Evolutionary conservation across 2,888 invertebrate species (phyloP), one percentile per base, ranked within the genome.

Genomic region (Vanessa cardui): DNA sequence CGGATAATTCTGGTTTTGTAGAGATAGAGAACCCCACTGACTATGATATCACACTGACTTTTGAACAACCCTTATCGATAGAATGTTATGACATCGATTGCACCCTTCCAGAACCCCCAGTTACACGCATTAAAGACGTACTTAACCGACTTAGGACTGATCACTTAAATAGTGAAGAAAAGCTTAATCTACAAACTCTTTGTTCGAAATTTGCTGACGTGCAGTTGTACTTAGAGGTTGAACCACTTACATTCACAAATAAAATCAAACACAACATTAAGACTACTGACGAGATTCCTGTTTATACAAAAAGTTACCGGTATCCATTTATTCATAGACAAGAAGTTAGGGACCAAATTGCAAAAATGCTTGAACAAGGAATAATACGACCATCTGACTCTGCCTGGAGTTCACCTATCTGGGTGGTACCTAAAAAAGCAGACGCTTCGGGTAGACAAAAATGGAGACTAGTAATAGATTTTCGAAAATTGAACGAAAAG

Each of bases 401-500:
- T 8, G 82, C 82, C 2, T 83, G 80, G 78, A 67, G 67, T 26
- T 67, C 63, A 39, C 67, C 67, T 0, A 62, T 67, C 8, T 67
- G 67, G 68, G 52, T 69, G 1, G 68, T 69, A 4, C 62, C 68
- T 0, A 69, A 69, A 18, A 65, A 69, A 39, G 16, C 7, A 0
- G 65, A 65, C 73, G 73, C 44, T 68, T 77, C 56, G 66, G 76
- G 6, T 54, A 77, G 7, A 75, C 73, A 45, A 8, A 69, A 69
- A 65, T 65, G 64, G 62, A 45, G 65, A 12, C 18, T 61, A 0
- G 64, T 61, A 4, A 44, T 69, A 6, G 67, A 67, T 18, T 78
- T 69, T 62, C 54, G 77, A 6, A 77, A 77, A 58, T 4, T 77
- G 0, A 80, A 77, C n/a, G 76, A 77, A 21, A 75, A 73, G 44